These are phyloP conservation scores for Dasyornis broadbenti DNA, from an alignment of 2,113 vertebrate species.

Conservation along the genomic window DNA sequence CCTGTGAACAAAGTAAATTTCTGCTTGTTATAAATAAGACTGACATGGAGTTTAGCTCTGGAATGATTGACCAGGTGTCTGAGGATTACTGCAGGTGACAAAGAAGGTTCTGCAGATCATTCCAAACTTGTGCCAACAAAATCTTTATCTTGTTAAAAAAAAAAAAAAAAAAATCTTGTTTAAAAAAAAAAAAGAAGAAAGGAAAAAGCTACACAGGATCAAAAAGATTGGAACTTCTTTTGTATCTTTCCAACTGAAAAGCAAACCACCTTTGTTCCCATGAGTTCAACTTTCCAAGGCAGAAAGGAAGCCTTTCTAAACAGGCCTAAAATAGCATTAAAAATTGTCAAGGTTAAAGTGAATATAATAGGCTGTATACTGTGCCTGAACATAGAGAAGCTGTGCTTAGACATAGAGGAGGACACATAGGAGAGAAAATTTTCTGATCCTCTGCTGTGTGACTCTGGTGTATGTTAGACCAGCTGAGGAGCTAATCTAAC, in stretches of 20 bases:
- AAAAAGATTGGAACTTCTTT: background rate
- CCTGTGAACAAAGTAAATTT: background rate
- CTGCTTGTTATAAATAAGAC: conserved; percentile 8
- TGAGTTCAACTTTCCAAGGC: background rate
- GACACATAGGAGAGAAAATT: background rate
- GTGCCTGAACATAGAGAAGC: background rate
- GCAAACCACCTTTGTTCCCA: background rate
- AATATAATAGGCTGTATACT: background rate
- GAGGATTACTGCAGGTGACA: background rate
- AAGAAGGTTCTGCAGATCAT: background rate
- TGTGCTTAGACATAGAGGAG: background rate
- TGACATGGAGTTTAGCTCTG: background rate
- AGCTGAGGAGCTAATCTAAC: background rate
- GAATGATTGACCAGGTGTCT: background rate
- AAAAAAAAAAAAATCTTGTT: background rate
- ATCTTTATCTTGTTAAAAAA: background rate
- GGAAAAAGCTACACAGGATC: background rate
- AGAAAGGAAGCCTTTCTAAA: conserved; percentile 9
- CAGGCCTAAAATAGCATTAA: conserved; percentile 6
- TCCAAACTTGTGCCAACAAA: background rate
- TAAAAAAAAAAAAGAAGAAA: background rate
- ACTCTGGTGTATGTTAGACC: background rate
- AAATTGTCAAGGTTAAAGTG: conserved; percentile 21
- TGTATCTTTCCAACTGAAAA: background rate
- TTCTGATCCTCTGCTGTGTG: background rate